Base-by-base conservation (phyloP, 1,140 invertebrate species). In the Zaprionus vittiger region DNA sequence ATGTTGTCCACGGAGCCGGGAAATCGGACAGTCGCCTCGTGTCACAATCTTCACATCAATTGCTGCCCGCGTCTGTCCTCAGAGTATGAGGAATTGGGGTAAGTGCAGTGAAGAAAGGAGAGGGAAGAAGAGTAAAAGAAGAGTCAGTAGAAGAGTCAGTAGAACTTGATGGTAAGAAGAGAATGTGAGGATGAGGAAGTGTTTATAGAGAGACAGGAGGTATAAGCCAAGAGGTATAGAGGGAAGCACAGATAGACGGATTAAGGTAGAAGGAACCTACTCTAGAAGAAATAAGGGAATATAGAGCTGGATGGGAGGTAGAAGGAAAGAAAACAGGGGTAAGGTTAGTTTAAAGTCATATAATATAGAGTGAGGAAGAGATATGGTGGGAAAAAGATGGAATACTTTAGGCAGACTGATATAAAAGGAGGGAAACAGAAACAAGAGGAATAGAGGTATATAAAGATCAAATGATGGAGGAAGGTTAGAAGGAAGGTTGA, bases 21-120 rank as follows among this genome's bases (percentile, higher is more conserved):
- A 14, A 47, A 61, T 11, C 67, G 7, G 0, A 63, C 73, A 1
- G 26, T 71, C 5, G 73, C 77, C 38, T 66, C 66, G 5, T 66
- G 65, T 9, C 61, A 65, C 11, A 75, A 76, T 61, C 15, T 75
- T 6, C 41, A 62, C 15, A 79, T 79, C 31, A 79, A 79, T n/a
- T 79, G 67, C 15, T 31, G 12, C 2, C 54, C 60, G 6, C n/a
- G 2, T 26, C 14, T 15, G 7, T 1, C 34, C 4, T 6, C 4
- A 4, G 11, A 1, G 1, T 17, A 5, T 20, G 4, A 4, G 12
- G 17, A 68, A 4, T 15, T 24, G 17, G 24, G 52, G 72, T 78
- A 64, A 56, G 55, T 47, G 15, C 6, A 44, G 15, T n/a, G n/a
- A n/a, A 5, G 15, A n/a, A 44, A n/a, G 41, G 41, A 3, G 15